Base-by-base conservation (phyloP, 2,888 invertebrate genomes). In the Ommatoiulus sabulosus region DNA sequence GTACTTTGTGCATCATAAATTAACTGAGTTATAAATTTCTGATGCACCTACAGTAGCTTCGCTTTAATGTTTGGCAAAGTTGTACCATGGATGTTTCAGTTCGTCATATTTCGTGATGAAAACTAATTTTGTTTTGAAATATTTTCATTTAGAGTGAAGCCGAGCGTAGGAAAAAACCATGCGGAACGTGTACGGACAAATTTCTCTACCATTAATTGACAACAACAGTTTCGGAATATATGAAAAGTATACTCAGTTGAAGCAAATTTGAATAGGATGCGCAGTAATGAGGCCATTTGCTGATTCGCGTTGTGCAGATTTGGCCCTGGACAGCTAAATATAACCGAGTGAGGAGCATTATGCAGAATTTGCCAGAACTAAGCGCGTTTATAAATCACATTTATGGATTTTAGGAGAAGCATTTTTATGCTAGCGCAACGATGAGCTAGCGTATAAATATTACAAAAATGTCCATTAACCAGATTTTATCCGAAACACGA, bases 321-420 rank as follows among this genome's bases (percentile, higher is more conserved):
- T 57, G n/a, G n/a, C n/a, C 5, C 6, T 57, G 57, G 57, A 7
- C n/a, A n/a, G 57, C n/a, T n/a, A 57, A 57, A 57, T n/a, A n/a
- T n/a, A n/a, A n/a, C 57, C 15, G 52, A 52, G n/a, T n/a, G n/a
- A n/a, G 17, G 12, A 57, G 15, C 24, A 24, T 20, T 72, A 24
- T 10, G 20, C 20, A 20, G 20, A 20, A 15, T 20, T 72, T 72
- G 3, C 72, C n/a, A 24, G 4, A 72, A 72, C 10, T 6, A 72
- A 10, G 6, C 10, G 57, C 57, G 63, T 8, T 10, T 35, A 57
- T 57, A 57, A 80, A 80, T 80, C 80, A 57, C 57, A 3, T 80
- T 80, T 80, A 80, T 80, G 80, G 80, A 35, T 80, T 80, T 80
- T 35, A 10, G 24, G 72, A 80, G 24, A 35, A 80, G 80, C 35